phyloP scores from a whole-genome alignment of 2,113 vertebrate species.

The Lampris megalopsis region DNA sequence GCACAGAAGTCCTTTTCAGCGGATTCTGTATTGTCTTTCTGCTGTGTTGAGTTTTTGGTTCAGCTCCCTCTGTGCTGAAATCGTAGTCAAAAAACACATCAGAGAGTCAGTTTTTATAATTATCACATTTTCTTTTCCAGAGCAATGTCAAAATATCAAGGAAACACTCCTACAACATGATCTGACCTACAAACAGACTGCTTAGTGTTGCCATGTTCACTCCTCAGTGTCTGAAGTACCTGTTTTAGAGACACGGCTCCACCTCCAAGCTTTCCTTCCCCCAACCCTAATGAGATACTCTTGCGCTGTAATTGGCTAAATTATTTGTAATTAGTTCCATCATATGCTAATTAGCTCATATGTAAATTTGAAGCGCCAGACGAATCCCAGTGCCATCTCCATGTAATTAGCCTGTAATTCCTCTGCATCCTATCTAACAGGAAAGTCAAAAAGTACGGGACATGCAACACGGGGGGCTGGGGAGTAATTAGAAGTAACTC shows the following conservation, averaged over 20 bases:
- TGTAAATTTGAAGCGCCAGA: slow-evolving; percentile 70
- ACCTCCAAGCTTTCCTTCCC: slow-evolving; percentile 1
- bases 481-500: slow-evolving; percentile 80
- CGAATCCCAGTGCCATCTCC: slow-evolving; percentile 74
- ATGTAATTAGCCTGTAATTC: slow-evolving; percentile 81
- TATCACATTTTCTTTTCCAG: no score
- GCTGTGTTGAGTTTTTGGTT: no score
- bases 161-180: no score
- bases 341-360: slow-evolving; percentile 78
- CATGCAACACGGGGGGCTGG: slow-evolving; percentile 48
- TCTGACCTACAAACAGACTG: no score
- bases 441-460: slow-evolving; percentile 57
- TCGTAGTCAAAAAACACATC: no score
- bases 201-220: no score
- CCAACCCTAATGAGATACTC: slow-evolving; percentile 48
- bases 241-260: neutral
- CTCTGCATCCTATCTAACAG: slow-evolving; percentile 65
- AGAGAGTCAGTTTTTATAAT: no score
- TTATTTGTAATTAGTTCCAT: slow-evolving; percentile 79
- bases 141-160: no score
- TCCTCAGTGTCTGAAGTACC: no score
- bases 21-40: no score
- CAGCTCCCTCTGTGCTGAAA: no score
- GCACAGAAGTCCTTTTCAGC: no score
- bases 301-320: slow-evolving; percentile 63